These are phyloP conservation scores for Rana temporaria DNA, from an alignment of 2,113 vertebrate genomes.

Conservation along the genomic window DNA sequence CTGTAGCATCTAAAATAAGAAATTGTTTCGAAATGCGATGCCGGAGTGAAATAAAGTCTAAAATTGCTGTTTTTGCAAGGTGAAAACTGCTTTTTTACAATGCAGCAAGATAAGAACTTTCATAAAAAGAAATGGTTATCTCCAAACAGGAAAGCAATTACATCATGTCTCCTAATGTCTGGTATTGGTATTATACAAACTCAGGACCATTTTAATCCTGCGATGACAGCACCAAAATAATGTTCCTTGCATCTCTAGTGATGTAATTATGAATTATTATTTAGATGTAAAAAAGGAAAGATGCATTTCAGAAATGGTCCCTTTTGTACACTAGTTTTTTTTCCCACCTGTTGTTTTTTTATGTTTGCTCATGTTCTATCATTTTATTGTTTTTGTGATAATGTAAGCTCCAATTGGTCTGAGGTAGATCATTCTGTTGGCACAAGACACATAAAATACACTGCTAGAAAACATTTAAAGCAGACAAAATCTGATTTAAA, in stretches of 20 bases:
- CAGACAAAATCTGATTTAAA: too few relatives aligned
- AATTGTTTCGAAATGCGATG: constrained; percentile 7
- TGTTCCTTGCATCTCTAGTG: neutral
- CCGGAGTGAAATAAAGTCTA: constrained; percentile 29
- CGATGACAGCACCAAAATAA: neutral
- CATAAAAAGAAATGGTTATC: constrained; percentile 22
- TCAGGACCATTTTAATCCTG: neutral
- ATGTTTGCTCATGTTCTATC: too few relatives aligned
- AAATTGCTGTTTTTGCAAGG: constrained; percentile 42
- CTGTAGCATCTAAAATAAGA: constrained; percentile 29
- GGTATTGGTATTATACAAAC: neutral
- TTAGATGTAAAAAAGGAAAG: neutral
- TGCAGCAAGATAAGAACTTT: constrained; percentile 11
- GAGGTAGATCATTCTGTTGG: too few relatives aligned
- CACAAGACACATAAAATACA: too few relatives aligned
- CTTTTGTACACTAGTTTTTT: too few relatives aligned
- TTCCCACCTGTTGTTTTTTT: too few relatives aligned
- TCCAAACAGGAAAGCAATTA: constrained; percentile 15
- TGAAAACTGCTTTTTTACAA: constrained; percentile 20
- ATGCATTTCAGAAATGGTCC: too few relatives aligned
- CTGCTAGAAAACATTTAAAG: too few relatives aligned
- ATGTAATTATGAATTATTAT: constrained; percentile 3
- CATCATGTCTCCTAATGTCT: neutral
- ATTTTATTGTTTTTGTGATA: too few relatives aligned
- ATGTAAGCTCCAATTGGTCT: too few relatives aligned